Evolutionary conservation across 2,888 invertebrate species (phyloP), one percentile per base, ranked within the genome.

Genomic region (Calameuta filiformis): DNA sequence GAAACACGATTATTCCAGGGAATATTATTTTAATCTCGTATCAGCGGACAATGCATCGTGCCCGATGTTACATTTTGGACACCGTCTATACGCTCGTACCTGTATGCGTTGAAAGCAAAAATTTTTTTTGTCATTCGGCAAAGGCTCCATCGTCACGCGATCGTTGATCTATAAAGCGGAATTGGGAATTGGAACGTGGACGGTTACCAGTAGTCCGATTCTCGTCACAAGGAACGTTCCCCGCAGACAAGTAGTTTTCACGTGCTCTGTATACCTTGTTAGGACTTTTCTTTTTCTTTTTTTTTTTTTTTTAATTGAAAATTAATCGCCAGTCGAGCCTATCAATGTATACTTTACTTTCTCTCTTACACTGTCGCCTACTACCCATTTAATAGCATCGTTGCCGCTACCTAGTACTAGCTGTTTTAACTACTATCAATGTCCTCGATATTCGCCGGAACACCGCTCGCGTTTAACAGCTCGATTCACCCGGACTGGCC

Each of bases 301-400:
- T 84, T 37, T 12, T 83, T 15, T 11, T 11, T 35, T 15, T 15
- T 83, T 79, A 80, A 81, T 81, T 83, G 83, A 84, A 77, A 76
- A 83, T 86, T 82, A 85, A 84, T 87, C 81, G 83, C 82, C 84
- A 84, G 78, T 83, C 82, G 80, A 83, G 79, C 78, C 79, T 76
- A 76, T 79, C 78, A 79, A 81, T 81, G 79, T 83, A 74, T 81
- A 80, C 77, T 83, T 79, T 79, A 79, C 12, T 81, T 81, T 82
- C 76, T 79, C 79, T 83, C 81, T 80, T 79, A 81, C 78, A 73
- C 79, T 76, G 77, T 80, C 79, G 81, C 73, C 74, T 76, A 69
- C 75, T 76, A 80, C 75, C 76, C 78, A 79, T 79, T 79, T 77
- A 31, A 69, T 79, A 74, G 40, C 15, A 40, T 40, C 40, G 40